Evolutionary conservation across 2,888 invertebrate species (phyloP), one percentile per base, ranked within the genome.

Genomic region (Lepidocyrtoides sp.): DNA sequence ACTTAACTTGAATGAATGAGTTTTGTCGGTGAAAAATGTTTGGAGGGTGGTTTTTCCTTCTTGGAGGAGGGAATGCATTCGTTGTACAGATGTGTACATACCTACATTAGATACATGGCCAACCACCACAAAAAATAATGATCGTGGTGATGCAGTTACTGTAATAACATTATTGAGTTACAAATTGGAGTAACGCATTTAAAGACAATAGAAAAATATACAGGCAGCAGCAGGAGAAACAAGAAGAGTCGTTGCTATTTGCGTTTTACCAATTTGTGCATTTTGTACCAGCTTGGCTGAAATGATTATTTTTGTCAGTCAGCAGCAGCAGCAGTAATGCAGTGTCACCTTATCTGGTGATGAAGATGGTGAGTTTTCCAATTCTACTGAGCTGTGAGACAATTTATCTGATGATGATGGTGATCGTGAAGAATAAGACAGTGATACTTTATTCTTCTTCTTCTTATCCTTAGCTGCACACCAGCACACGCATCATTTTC

Each of bases 111-210:
- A 72, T 72, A 41, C 41, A 72, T 72, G 72, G 51, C 72, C 44
- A 75, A 63, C 48, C 23, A n/a, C 29, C 75, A 26, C 48, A 75
- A n/a, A 10, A 72, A 10, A 17, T 75, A 44, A 75, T 51, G 48
- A 48, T 75, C 29, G 29, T 23, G 72, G 20, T 48, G 75, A 0
- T 4, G 75, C 75, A 75, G 51, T 75, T 81, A 41, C 23, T 72
- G 36, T 69, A 88, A 82, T 89, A 81, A 69, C 32, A 69, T 88
- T 72, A 89, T 69, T 26, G 57, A 54, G 44, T 69, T 54, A 89
- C 89, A 89, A 89, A 89, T 89, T 89, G 89, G 89, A 89, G 75
- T 75, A 75, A 77, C 63, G 75, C 85, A 85, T 72, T 85, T 85
- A 54, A 54, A 84, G 41, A 48, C 48, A 75, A 48, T 75, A 75